Percentiles rank a stretch among this genome's conserved stretches.
phyloP scores from a whole-genome alignment of 2,888 invertebrate genomes.

The Sarcophaga caerulescens region DNA sequence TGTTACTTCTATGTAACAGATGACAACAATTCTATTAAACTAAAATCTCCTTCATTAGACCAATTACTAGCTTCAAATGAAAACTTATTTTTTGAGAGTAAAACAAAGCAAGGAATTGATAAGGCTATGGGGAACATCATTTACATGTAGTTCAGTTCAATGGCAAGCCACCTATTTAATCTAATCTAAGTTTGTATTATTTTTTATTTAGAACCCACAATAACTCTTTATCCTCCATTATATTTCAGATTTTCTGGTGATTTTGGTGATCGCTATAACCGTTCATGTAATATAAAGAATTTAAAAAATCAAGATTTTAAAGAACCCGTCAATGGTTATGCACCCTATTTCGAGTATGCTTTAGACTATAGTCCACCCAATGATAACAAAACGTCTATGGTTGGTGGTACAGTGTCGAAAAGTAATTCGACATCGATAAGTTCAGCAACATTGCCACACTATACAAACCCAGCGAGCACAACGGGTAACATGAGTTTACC shows the following conservation, averaged over 20 bases:
- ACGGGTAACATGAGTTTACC: constrained; percentile 77
- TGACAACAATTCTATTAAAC: no score
- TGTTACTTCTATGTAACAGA: no score
- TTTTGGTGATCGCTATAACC: constrained; percentile 78
- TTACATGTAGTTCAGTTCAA: no score
- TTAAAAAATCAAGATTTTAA: constrained; percentile 77
- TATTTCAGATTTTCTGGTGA: constrained; percentile 79
- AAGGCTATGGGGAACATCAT: no score
- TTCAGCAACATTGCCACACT: constrained; percentile 78
- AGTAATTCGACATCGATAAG: constrained; percentile 73
- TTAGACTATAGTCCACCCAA: constrained; percentile 93
- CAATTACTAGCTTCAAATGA: no score
- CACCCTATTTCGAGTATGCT: constrained; percentile 92
- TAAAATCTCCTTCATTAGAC: no score
- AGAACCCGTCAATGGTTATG: constrained; percentile 77
- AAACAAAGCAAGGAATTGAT: no score
- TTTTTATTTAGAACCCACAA: background rate
- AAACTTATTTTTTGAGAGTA: no score
- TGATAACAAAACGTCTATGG: constrained; percentile 70
- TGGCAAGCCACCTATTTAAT: no score
- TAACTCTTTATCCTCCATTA: background rate
- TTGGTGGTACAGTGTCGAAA: constrained; percentile 63
- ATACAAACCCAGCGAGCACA: constrained; percentile 73
- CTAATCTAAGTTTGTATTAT: constrained; percentile 4
- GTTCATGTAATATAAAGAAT: constrained; percentile 77